phyloP scores from a whole-genome alignment of 1,140 invertebrate genomes.

The Bombus huntii region DNA sequence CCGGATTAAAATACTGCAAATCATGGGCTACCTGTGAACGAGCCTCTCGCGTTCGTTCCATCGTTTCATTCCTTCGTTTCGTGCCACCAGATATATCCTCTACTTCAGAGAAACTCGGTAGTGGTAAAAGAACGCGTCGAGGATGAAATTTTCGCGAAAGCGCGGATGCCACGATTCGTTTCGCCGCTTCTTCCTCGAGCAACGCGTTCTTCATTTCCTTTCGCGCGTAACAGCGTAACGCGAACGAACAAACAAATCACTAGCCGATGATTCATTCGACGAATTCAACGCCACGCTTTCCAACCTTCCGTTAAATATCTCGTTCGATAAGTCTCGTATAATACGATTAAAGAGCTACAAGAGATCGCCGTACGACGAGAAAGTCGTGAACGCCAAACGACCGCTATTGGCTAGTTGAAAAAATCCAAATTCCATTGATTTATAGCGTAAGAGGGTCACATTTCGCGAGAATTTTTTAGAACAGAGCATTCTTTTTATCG shows the following conservation, averaged over 20 bases:
- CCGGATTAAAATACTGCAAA: conserved; percentile 81
- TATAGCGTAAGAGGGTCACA: background rate
- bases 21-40: conserved; percentile 79
- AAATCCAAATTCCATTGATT: background rate
- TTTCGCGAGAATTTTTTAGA: background rate
- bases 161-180: conserved; percentile 41
- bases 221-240: background rate
- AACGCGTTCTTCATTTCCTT: background rate
- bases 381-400: too few species aligned
- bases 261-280: background rate
- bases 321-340: background rate
- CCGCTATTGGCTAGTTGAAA: background rate
- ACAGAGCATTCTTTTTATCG: background rate
- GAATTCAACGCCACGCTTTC: background rate
- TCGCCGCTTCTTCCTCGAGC: conserved; percentile 18
- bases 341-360: too few species aligned
- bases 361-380: too few species aligned
- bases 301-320: background rate
- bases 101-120: background rate
- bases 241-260: background rate
- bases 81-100: background rate
- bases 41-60: conserved; percentile 52
- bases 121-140: background rate
- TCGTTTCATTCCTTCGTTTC: background rate
- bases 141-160: conserved; percentile 40